Evolutionary conservation across 2,888 invertebrate genomes (phyloP), one percentile per base, ranked within the genome.

Genomic region (Lasius fuliginosus): DNA sequence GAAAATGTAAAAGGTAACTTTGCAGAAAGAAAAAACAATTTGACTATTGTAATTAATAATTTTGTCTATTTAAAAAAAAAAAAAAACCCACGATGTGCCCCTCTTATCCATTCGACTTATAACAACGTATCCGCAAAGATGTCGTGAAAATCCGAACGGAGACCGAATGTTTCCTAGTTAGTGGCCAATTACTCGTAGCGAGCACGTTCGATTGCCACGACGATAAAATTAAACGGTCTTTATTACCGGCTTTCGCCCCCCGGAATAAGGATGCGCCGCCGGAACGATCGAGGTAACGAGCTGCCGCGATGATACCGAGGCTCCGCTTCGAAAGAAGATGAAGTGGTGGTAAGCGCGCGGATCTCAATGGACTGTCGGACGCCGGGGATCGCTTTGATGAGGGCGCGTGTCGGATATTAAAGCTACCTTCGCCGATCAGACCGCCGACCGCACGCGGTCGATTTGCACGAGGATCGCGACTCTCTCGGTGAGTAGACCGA

Each of bases 391-490:
- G 86, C 91, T 92, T 90, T 91, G 90, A 88, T 85, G 91, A 89
- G 87, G 90, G 65, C 91, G 91, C 90, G 90, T 90, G 90, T 82
- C 87, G 84, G 82, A 85, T 88, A 90, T 90, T 90, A 91, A 85
- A 87, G 82, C 82, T 75, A 75, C 71, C 84, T 86, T 85, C 82
- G 71, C 74, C 73, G 69, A 75, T 68, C 82, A 81, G 69, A 36
- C 71, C 64, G 75, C 74, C 64, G 75, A 85, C 83, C 86, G 67
- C 82, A 68, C 74, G 86, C 85, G 81, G 81, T 82, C 69, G 85
- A 82, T 88, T 86, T 87, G 81, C 42, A 67, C 67, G 64, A 58
- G 75, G 69, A 82, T 74, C 69, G 3, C 74, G 77, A 62, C 30
- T 79, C 56, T 56, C 56, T 77, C n/a, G 36, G 23, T 58, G 46